Base-by-base conservation (phyloP, 2,797 vertebrate species). In the Champsocephalus gunnari region DNA sequence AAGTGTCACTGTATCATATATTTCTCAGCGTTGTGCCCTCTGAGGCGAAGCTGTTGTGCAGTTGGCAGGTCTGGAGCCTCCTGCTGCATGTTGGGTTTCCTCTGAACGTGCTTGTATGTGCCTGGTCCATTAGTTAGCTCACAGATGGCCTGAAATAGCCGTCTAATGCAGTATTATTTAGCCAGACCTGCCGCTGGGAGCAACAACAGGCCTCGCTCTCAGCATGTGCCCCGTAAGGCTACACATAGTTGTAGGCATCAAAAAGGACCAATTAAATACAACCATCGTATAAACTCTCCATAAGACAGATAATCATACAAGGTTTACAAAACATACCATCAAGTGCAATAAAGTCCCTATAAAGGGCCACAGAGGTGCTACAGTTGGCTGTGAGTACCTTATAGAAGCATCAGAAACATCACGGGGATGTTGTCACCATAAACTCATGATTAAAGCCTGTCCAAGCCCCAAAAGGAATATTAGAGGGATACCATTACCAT, bases 101-200 rank as follows among this genome's bases (percentile, higher is more conserved):
- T 77, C 66, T 70, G 84, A 92, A 79, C 84, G 84, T 91, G 93
- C 83, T 87, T 66, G 67, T 60, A 85, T 92, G 92, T 45, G 84
- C 70, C 92, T 91, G 91, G 82, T 71, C 84, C 89, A 90, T 91
- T 88, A 92, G 82, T 88, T 82, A 67, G 84, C 65, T 32, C 76
- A 32, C 88, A 92, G 89, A 89, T 89, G 89, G 85, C 88, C 81
- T 81, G 82, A 91, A 92, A 92, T 92, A 92, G 92, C 85, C 84
- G 66, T 81, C 82, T 85, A 92, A 88, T 89, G 88, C 71, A 48
- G 89, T 77, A 87, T 93, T 84, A 90, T 88, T 87, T 78, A 79
- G 74, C 87, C 88, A 88, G 89, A 88, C 66, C 55, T 55, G 82
- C 82, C 58, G 77, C 73, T 86, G 74, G 86, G 71, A 84, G 82